phyloP scores from a whole-genome alignment of 2,113 vertebrate genomes.

The Ciconia maguari region DNA sequence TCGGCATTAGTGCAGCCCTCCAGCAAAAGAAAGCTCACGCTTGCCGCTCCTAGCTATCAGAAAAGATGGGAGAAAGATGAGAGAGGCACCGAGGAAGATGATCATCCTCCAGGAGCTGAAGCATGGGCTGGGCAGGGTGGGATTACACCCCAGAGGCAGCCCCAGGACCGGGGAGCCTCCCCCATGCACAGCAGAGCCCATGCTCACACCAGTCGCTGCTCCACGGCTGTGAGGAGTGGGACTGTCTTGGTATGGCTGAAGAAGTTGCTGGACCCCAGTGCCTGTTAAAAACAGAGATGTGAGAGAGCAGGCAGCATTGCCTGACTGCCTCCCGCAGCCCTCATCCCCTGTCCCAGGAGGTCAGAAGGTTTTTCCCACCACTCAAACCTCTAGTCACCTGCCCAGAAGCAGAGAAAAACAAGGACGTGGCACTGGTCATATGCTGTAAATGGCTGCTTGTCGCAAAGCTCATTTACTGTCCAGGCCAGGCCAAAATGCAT shows the following conservation, averaged over 20 bases:
- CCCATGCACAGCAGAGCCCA: not conserved
- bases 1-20: not conserved
- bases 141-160: not conserved
- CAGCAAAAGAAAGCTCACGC: not conserved
- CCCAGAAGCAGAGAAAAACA: not conserved
- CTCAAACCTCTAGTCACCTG: not conserved
- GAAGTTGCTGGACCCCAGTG: not conserved
- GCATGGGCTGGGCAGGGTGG: not conserved
- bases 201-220: not conserved
- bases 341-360: not conserved
- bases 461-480: not conserved
- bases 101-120: not conserved
- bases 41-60: not conserved
- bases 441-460: not conserved
- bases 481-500: not conserved
- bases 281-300: not conserved
- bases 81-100: not conserved
- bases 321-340: not conserved
- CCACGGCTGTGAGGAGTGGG: rapidly evolving
- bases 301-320: not conserved
- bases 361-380: not conserved
- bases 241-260: not conserved
- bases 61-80: not conserved
- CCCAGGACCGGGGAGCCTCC: not conserved
- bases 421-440: rapidly evolving